Conservation (phyloP, 2,113 vertebrate species). For the Platichthys flesus region DNA sequence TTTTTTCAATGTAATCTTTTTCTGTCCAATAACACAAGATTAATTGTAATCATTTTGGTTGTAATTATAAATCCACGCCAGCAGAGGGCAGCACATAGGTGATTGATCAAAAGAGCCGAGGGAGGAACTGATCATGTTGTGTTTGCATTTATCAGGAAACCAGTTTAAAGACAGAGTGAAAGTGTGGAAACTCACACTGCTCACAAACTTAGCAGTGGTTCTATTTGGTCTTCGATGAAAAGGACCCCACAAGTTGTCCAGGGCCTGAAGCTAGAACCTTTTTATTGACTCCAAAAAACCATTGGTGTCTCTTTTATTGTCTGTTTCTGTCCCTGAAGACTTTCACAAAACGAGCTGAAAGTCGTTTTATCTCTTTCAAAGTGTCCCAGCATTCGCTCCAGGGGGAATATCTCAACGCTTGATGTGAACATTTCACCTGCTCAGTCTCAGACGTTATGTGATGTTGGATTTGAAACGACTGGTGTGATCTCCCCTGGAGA, state of each 20-base stretch:
- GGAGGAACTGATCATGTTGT: background rate
- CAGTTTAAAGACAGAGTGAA: background rate
- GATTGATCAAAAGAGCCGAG: no score
- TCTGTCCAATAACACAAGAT: background rate
- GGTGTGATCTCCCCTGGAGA: no score
- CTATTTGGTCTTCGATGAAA: background rate
- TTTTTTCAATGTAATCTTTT: background rate
- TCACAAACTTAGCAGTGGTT: no score
- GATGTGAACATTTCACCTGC: background rate
- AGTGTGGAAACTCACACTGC: no score
- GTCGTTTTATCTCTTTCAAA: background rate
- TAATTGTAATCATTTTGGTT: background rate
- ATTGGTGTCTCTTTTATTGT: background rate
- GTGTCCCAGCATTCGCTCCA: background rate
- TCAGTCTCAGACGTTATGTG: background rate
- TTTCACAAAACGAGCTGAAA: background rate
- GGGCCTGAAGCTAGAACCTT: background rate
- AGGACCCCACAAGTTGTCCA: background rate
- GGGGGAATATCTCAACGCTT: background rate
- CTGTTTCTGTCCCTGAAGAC: background rate
- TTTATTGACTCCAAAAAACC: background rate
- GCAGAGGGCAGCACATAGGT: slow-evolving; percentile 28
- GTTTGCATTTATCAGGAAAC: background rate
- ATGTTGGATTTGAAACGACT: background rate
- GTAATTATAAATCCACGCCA: background rate